These are phyloP conservation scores for Empidonax alnorum DNA, from an alignment of 2,113 vertebrate species.

Conservation along the genomic window DNA sequence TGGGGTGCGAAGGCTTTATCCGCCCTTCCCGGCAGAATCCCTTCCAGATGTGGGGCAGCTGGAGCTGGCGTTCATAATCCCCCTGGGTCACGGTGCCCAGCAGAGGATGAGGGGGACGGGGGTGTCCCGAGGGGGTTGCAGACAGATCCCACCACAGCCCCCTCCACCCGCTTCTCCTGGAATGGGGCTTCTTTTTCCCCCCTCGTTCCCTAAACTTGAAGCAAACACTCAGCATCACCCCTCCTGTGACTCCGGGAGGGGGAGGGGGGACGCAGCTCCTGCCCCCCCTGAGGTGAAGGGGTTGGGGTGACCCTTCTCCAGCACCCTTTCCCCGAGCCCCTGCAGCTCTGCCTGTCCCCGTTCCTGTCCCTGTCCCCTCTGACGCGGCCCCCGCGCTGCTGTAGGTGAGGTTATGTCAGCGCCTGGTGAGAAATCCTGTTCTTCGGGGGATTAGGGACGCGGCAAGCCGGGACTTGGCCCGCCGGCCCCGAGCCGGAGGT, in stretches of 20 bases:
- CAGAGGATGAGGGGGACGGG: not conserved
- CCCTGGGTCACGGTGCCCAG: not conserved
- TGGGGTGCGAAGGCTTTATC: not conserved
- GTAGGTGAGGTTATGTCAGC: not conserved
- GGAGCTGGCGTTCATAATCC: not conserved
- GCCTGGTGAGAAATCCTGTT: constrained; percentile 13
- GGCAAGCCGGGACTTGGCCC: not conserved
- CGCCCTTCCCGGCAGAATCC: not conserved
- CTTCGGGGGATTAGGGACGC: constrained; percentile 8
- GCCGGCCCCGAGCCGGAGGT: not conserved
- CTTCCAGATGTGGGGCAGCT: constrained; percentile 24
- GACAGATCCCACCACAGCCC: not conserved
- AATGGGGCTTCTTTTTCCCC: not conserved
- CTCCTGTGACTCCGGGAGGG: fast-evolving
- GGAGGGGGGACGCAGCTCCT: not conserved
- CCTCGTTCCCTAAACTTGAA: not conserved
- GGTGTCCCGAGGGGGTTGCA: no score
- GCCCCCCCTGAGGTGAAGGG: not conserved
- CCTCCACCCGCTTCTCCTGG: not conserved
- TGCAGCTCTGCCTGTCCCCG: not conserved
- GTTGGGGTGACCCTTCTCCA: not conserved
- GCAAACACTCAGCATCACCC: not conserved
- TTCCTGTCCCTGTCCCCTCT: not conserved
- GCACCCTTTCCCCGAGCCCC: not conserved
- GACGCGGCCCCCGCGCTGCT: not conserved